These are phyloP conservation scores for Scrobipalpa costella DNA, from an alignment of 2,888 invertebrate genomes.

Conservation along the genomic window DNA sequence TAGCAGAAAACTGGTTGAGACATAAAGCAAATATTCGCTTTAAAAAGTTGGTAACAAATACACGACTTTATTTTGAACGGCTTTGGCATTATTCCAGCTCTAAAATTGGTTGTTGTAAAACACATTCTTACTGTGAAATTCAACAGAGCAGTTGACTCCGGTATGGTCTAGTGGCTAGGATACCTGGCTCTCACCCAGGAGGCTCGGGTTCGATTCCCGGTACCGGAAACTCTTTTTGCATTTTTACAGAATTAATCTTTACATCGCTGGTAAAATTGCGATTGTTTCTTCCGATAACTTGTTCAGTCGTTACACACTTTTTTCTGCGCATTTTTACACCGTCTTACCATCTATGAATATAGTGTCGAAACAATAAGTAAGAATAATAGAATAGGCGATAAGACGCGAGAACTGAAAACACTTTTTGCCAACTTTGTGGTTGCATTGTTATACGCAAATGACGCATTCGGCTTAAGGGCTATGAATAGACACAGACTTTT, in stretches of 20 bases:
- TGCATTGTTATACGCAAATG: slow-evolving; percentile 48
- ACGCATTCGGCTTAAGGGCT: slow-evolving; percentile 43
- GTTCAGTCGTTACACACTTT: slow-evolving; percentile 11
- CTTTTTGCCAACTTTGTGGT: slow-evolving; percentile 48
- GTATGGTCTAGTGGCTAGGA: slow-evolving; percentile 85
- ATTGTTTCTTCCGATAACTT: slow-evolving; percentile 17
- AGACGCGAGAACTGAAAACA: slow-evolving; percentile 45
- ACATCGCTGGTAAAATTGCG: not conserved
- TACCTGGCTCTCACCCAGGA: slow-evolving; percentile 86
- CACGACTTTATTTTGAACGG: not conserved
- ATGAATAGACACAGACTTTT: slow-evolving; percentile 36
- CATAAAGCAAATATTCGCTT: no score
- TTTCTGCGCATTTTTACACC: slow-evolving; percentile 37
- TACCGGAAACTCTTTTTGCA: slow-evolving; percentile 49
- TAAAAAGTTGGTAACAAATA: not conserved
- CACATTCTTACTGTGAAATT: not conserved
- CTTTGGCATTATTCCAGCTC: slow-evolving; percentile 1
- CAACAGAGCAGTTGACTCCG: slow-evolving; percentile 49
- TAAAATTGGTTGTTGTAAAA: not conserved
- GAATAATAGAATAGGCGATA: slow-evolving; percentile 51
- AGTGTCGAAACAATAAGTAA: slow-evolving; percentile 40
- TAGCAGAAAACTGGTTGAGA: no score
- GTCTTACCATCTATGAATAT: slow-evolving; percentile 43
- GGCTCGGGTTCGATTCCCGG: slow-evolving; percentile 87
- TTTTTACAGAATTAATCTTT: slow-evolving; percentile 8